Evolutionary conservation across 2,113 vertebrate genomes (phyloP), one percentile per base, ranked within the genome.

Genomic region (Ammospiza nelsoni): DNA sequence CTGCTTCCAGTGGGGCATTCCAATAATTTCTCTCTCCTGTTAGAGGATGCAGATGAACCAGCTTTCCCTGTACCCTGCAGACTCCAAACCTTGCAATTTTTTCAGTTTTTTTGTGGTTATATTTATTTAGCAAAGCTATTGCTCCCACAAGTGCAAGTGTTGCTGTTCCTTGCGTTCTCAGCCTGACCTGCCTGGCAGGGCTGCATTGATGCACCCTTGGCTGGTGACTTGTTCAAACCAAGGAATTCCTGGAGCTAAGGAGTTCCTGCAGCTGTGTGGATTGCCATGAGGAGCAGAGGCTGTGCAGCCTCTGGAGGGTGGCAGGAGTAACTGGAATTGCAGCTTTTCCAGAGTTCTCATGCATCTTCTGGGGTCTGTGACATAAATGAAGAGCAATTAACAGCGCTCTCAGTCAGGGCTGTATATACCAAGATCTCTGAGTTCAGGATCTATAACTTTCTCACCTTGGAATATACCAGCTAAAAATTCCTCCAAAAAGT

Each of bases 181-280:
- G 39, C 41, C 66, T 84, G 68, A 28, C 58, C 58, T 6, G 0
- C 23, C 35, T 52, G 82, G 75, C 48, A 62, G 27, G 6, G 57
- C 59, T 83, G 90, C 76, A 12, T 59, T 39, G 49, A 57, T 28
- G 65, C 57, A 35, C 29, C 84, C 62, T 68, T 46, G 43, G 15
- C 35, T 72, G 74, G 31, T 3, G 22, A 63, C 37, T 59, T 33
- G 25, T 29, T n/a, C 11, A 46, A 61, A 31, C 4, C 23, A 5
- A 17, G 18, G 28, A 54, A 54, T 54, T 54, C 52, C 51, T 48
- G 0, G 37, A 37, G 37, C 4, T 19, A 5, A 17, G 18, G 28
- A 54, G 29, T 54, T 54, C 28, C 51, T 48, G 0, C 3, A 0
- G 9, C 19, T 15, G 7, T 2, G 23, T 21, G 46, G 6, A 1